Evolutionary conservation across 2,113 vertebrate species (phyloP).

Genomic region (Eubucco bourcierii): DNA sequence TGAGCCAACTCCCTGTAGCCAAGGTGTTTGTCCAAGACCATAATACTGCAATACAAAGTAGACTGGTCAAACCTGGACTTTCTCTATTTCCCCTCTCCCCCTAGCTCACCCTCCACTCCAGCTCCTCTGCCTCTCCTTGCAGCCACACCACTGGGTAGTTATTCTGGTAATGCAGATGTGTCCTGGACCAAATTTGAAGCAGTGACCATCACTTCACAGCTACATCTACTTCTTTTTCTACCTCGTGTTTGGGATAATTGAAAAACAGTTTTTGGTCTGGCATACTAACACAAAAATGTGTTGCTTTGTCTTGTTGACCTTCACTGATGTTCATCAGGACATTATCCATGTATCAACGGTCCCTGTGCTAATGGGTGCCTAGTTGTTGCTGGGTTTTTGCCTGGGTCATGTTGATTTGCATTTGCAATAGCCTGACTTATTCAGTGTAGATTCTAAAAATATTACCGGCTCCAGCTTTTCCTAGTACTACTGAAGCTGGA

Average conservation of each 20-base stretch:
- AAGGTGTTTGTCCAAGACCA: not conserved
- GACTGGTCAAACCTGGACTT: not conserved
- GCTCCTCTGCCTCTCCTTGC: not conserved
- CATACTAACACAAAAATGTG: not conserved
- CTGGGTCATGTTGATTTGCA: accelerated
- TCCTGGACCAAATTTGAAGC: not conserved
- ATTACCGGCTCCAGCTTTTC: not conserved
- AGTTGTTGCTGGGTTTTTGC: not conserved
- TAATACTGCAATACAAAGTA: not conserved
- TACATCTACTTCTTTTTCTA: not conserved
- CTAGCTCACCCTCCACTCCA: not conserved
- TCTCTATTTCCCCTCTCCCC: not conserved
- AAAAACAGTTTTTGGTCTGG: not conserved
- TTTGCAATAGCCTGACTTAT: not conserved
- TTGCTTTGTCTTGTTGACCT: not conserved
- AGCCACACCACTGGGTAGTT: not conserved
- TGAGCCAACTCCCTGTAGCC: not conserved
- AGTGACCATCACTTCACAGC: not conserved
- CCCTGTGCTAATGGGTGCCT: not conserved
- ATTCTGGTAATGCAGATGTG: not conserved
- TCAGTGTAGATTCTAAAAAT: not conserved
- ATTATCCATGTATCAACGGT: accelerated
- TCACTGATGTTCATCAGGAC: accelerated
- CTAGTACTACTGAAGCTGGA: not conserved
- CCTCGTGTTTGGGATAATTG: not conserved